These are phyloP conservation scores for Corvus cornix DNA, from an alignment of 2,113 vertebrate genomes.

Conservation along the genomic window DNA sequence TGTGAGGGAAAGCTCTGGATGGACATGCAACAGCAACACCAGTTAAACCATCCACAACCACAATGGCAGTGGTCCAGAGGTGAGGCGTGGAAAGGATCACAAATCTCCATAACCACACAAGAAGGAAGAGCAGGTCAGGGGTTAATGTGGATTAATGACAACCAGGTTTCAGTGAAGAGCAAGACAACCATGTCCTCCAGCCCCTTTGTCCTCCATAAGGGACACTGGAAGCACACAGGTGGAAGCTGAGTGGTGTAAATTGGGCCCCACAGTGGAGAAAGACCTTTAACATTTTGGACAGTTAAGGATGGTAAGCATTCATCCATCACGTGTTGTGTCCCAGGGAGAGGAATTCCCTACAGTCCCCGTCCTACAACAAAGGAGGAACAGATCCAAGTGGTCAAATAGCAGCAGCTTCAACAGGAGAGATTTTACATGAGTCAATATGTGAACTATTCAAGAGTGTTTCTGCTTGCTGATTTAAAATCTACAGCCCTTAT, in stretches of 20 bases:
- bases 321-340: not conserved
- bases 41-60: not conserved
- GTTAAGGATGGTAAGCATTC: not conserved
- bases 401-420: conserved; percentile 14
- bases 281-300: not conserved
- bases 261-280: not conserved
- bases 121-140: not conserved
- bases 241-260: not conserved
- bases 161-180: not conserved
- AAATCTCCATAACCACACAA: not conserved
- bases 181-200: not conserved
- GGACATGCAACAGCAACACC: rapidly evolving
- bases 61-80: not conserved
- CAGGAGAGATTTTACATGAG: not conserved
- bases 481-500: conserved; percentile 31
- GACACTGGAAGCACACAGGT: rapidly evolving
- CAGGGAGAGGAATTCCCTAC: not conserved
- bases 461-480: conserved; percentile 36
- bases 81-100: not conserved
- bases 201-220: not conserved
- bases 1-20: not conserved
- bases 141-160: not conserved
- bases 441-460: conserved; percentile 56
- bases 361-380: not conserved
- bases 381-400: not conserved